Conservation (phyloP, 2,797 vertebrate genomes). For the Hypotaenidia okinawae region DNA sequence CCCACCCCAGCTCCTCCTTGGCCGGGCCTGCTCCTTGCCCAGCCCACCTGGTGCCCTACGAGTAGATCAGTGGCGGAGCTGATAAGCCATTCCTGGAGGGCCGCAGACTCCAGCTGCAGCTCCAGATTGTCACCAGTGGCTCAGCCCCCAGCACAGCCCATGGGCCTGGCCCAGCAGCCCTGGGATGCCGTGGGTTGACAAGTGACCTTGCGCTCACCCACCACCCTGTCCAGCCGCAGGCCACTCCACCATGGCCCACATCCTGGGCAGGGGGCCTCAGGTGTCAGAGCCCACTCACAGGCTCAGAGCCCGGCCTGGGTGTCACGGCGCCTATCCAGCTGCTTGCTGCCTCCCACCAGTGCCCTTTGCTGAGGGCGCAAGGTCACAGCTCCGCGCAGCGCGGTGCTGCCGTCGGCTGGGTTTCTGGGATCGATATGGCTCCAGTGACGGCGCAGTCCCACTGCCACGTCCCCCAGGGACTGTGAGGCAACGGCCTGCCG, state of each 20-base stretch:
- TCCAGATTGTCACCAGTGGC: not conserved
- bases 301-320: not conserved
- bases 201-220: not conserved
- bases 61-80: not conserved
- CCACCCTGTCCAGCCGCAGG: not conserved
- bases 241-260: fast-evolving
- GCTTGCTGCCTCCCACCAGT: constrained; percentile 11
- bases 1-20: not conserved
- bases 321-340: not conserved
- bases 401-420: not conserved
- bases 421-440: constrained; percentile 61
- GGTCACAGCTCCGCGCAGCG: constrained; percentile 43
- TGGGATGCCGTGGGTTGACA: not conserved
- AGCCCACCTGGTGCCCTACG: not conserved
- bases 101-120: not conserved
- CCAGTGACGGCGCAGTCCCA: not conserved
- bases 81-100: not conserved
- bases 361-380: constrained; percentile 56
- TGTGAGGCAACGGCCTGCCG: not conserved
- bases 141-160: not conserved
- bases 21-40: not conserved
- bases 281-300: not conserved
- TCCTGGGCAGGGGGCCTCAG: not conserved
- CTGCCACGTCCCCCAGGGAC: not conserved
- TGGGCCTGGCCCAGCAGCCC: not conserved